These are phyloP conservation scores for Escarpia spicata DNA, from an alignment of 2,888 invertebrate genomes.

Conservation along the genomic window DNA sequence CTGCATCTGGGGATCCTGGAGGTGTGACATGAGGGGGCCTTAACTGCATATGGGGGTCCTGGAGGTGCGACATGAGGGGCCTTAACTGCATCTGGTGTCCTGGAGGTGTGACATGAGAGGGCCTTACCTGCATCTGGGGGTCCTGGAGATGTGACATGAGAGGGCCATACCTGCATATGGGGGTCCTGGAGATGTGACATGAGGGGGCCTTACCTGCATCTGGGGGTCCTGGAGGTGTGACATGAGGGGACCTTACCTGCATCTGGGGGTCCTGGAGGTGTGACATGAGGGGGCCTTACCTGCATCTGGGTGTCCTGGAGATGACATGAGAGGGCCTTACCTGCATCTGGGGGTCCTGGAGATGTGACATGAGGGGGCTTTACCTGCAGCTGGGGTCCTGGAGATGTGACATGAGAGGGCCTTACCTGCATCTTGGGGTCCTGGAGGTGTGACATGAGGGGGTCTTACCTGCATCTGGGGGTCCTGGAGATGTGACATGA, in stretches of 20 bases:
- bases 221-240: slow-evolving; percentile 31
- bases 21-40: slow-evolving; percentile 55
- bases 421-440: too few relatives aligned
- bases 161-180: slow-evolving; percentile 57
- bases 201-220: too few relatives aligned
- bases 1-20: slow-evolving; percentile 67
- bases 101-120: slow-evolving; percentile 59
- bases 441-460: too few relatives aligned
- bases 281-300: too few relatives aligned
- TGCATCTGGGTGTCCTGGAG: slow-evolving; percentile 32
- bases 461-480: too few relatives aligned
- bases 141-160: slow-evolving; percentile 66
- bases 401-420: too few relatives aligned
- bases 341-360: too few relatives aligned
- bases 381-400: too few relatives aligned
- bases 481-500: too few relatives aligned
- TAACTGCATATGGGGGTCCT: slow-evolving; percentile 67
- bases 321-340: too few relatives aligned
- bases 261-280: too few relatives aligned
- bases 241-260: slow-evolving; percentile 33
- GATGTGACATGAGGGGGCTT: too few relatives aligned
- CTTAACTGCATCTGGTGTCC: slow-evolving; percentile 67
- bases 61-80: slow-evolving; percentile 57
- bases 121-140: slow-evolving; percentile 61
- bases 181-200: slow-evolving; percentile 67